Evolutionary conservation across 2,888 invertebrate genomes (phyloP), one percentile per base, ranked within the genome.

Genomic region (Corythucha ciliata): DNA sequence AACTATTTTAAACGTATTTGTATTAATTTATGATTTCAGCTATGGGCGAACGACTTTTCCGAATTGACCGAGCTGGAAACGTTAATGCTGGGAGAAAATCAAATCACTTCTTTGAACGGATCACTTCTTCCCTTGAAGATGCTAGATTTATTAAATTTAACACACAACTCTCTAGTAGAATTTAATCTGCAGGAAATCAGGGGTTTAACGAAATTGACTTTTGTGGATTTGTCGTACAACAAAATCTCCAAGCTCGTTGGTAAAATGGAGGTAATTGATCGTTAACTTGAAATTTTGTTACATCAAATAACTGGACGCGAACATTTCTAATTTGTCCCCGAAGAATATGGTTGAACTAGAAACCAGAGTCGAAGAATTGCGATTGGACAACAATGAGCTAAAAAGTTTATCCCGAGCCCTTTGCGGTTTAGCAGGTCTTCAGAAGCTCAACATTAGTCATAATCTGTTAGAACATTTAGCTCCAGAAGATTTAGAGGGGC

Each of bases 171-270:
- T 32, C 72, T 88, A 51, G 73, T 75, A 1, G 83, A 85, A 63
- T 88, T 89, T 69, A 85, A 85, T 0, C 75, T 88, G 63, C 79
- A 81, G 65, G 84, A 88, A 67, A 77, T 88, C 39, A 79, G 80
- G 52, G 86, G 86, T 0, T 68, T 88, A 53, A 76, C 77, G 58
- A 75, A 76, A 57, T 69, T 89, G n/a, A 76, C 76, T 41, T 73
- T 78, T 14, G 75, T 88, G 49, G 87, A 87, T 68, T 70, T 88
- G 21, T 86, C 86, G 2, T 75, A 79, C 64, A 89, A 88, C 66
- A 76, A 74, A 65, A 85, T 89, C 49, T 73, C 71, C 44, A 76
- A 74, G 39, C 67, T 85, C 26, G 74, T 74, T 12, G 48, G 49
- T 24, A 53, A 53, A 26, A 44, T 50, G 39, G 51, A 41, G 37